A percentile compares a stretch with the other conserved stretches of the same genome.
These are phyloP conservation scores for Papilio glaucus DNA, from an alignment of 1,140 invertebrate genomes.

Conservation along the genomic window DNA sequence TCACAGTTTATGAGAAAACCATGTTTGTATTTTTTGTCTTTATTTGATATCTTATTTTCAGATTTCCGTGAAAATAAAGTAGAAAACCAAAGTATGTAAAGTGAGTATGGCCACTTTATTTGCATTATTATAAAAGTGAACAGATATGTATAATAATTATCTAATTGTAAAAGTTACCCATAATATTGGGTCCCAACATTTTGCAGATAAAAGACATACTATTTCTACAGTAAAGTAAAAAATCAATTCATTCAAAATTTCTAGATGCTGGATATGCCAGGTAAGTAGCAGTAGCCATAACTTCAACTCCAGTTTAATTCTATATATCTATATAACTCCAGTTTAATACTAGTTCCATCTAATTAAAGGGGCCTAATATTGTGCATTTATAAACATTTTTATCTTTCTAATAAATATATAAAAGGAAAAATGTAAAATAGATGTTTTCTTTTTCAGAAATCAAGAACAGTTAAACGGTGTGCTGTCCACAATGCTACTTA, in stretches of 20 bases:
- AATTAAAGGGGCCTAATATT: no score
- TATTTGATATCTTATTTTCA: background rate
- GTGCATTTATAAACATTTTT: background rate
- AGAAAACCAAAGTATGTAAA: background rate
- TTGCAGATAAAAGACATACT: background rate
- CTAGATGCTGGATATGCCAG: no score
- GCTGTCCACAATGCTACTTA: slow-evolving; percentile 11
- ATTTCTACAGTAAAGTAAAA: no score
- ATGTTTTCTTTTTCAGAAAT: slow-evolving; percentile 2
- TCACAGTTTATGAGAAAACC: background rate
- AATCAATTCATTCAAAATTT: no score
- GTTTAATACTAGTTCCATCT: no score
- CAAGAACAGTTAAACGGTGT: background rate
- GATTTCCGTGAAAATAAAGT: slow-evolving; percentile 4
- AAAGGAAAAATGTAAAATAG: background rate
- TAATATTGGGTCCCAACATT: background rate
- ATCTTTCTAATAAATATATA: background rate
- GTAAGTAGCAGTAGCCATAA: no score
- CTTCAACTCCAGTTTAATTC: no score
- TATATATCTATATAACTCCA: no score
- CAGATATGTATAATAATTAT: background rate
- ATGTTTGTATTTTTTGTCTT: background rate
- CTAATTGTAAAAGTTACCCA: background rate
- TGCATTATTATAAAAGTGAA: background rate
- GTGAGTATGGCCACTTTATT: background rate